These are phyloP conservation scores for Terrapene triunguis DNA, from an alignment of 2,113 vertebrate genomes.

Conservation along the genomic window DNA sequence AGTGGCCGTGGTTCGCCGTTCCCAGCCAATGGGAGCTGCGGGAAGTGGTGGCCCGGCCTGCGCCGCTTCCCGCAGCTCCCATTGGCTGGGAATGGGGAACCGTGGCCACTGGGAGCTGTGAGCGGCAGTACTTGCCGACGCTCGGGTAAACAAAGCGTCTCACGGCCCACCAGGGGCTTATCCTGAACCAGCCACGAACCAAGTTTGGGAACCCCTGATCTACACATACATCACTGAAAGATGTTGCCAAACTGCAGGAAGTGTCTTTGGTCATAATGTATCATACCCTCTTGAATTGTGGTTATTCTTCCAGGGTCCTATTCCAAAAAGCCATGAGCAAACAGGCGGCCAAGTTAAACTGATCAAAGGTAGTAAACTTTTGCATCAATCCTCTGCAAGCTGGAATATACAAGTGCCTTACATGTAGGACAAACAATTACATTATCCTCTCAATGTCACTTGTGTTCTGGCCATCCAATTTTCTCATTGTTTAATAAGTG, in stretches of 20 bases:
- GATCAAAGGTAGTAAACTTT: not conserved
- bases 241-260: not conserved
- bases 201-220: not conserved
- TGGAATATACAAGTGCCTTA: not conserved
- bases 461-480: not conserved
- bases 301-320: conserved; percentile 8
- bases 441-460: not conserved
- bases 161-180: too few species aligned
- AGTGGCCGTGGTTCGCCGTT: too few species aligned
- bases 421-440: not conserved
- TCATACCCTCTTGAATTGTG: not conserved
- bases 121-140: too few species aligned
- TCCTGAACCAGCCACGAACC: too few species aligned
- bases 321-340: not conserved
- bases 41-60: too few species aligned
- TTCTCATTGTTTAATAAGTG: not conserved
- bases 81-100: too few species aligned
- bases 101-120: too few species aligned
- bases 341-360: conserved; percentile 6
- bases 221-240: not conserved
- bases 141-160: too few species aligned
- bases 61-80: too few species aligned
- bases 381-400: not conserved
- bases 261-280: not conserved
- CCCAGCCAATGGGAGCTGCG: too few species aligned